Percentiles rank a stretch among this genome's conserved stretches.
Evolutionary conservation across 2,888 invertebrate species (phyloP).

Genomic region (Microctonus aethiopoides): DNA sequence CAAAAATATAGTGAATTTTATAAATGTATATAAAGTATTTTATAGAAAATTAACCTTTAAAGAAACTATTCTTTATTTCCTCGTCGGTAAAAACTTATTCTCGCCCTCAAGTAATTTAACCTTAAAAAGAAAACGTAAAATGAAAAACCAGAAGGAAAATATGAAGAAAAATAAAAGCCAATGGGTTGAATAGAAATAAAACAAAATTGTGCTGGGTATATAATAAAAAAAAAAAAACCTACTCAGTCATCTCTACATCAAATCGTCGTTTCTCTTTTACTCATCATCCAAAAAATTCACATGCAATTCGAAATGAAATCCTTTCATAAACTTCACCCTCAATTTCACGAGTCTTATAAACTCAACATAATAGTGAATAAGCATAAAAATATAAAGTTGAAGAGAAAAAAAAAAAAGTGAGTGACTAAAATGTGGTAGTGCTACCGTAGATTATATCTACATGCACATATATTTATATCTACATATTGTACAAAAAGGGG

Average conservation of each 20-base stretch:
- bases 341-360: constrained; percentile 18
- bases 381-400: constrained; percentile 14
- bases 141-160: not conserved
- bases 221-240: not conserved
- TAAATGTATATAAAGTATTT: not conserved
- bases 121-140: not conserved
- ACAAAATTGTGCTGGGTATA: not conserved
- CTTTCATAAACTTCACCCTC: constrained; percentile 12
- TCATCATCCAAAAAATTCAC: constrained; percentile 13
- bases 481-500: constrained; percentile 15
- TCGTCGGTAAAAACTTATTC: not conserved
- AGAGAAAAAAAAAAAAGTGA: constrained; percentile 23
- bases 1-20: not conserved
- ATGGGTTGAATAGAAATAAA: not conserved
- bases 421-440: constrained; percentile 5
- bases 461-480: not conserved
- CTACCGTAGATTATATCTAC: constrained; percentile 1
- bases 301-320: constrained; percentile 11
- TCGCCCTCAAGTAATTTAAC: not conserved
- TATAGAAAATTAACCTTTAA: not conserved
- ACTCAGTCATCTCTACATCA: constrained; percentile 17
- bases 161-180: not conserved
- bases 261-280: constrained; percentile 1
- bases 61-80: not conserved
- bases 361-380: constrained; percentile 21